Conservation (phyloP, 2,888 invertebrate genomes). For the Liopterus haemorrhoidalis region DNA sequence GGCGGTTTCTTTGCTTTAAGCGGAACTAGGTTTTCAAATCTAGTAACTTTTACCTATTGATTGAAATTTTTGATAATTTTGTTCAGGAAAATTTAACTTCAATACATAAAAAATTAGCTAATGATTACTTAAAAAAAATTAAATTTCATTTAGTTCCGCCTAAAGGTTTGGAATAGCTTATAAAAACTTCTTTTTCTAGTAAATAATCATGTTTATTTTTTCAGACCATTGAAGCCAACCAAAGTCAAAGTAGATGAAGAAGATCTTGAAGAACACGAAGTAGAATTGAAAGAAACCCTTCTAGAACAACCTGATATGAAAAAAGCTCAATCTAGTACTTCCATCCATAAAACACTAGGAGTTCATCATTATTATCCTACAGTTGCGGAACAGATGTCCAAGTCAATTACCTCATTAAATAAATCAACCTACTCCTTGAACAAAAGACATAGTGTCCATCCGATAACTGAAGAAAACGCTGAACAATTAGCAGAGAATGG, state of each 20-base stretch:
- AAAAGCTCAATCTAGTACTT: conserved; percentile 37
- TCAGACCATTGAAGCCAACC: conserved; percentile 75
- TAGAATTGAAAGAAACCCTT: conserved; percentile 36
- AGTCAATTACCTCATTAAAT: conserved; percentile 39
- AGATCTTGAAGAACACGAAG: conserved; percentile 35
- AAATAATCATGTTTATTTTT: conserved; percentile 49
- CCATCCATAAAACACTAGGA: conserved; percentile 38
- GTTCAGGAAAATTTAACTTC: too few species aligned
- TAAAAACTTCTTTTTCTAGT: too few species aligned
- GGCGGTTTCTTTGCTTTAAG: too few species aligned
- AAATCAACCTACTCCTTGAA: conserved; percentile 20
- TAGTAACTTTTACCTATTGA: too few species aligned
- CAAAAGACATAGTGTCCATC: conserved; percentile 41
- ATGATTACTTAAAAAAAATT: too few species aligned
- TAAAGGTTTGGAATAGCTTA: too few species aligned
- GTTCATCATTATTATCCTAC: conserved; percentile 61
- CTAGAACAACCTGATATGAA: conserved; percentile 41
- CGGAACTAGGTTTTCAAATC: too few species aligned
- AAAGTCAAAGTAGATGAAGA: conserved; percentile 57
- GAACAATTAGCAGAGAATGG: conserved; percentile 29
- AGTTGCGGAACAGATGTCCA: conserved; percentile 58
- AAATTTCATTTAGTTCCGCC: too few species aligned
- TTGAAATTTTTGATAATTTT: too few species aligned
- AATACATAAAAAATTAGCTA: too few species aligned
- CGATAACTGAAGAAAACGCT: conserved; percentile 35